Percentiles rank a stretch among this genome's conserved stretches.
These are phyloP conservation scores for Liparis tanakae DNA, from an alignment of 2,797 vertebrate species.

Conservation along the genomic window DNA sequence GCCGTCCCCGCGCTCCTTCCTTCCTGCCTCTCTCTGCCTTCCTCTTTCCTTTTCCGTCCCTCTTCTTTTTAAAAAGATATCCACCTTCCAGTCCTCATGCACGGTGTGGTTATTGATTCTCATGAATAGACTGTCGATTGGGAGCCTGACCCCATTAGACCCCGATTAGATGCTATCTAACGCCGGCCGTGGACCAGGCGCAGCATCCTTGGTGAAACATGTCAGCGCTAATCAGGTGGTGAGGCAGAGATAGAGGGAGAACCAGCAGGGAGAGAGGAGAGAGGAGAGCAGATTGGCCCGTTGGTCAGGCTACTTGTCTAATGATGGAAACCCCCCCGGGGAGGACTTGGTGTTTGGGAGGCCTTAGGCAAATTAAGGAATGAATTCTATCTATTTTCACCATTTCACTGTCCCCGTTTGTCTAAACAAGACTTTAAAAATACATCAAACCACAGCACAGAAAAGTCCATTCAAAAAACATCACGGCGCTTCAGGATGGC, in stretches of 20 bases:
- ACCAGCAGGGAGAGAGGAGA: constrained; percentile 13
- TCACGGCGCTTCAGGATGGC: not conserved
- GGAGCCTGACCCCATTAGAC: constrained; percentile 81
- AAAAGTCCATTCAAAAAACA: not conserved
- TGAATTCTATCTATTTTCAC: constrained; percentile 6
- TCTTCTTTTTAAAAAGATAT: constrained; percentile 41
- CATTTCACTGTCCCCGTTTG: not conserved
- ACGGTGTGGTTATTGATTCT: constrained; percentile 77
- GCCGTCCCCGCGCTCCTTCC: constrained; percentile 54
- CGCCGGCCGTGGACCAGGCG: constrained; percentile 70
- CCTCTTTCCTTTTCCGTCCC: constrained; percentile 26
- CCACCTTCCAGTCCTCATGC: constrained; percentile 58
- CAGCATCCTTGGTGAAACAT: constrained; percentile 69
- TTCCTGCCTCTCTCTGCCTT: constrained; percentile 39
- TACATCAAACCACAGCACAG: not conserved
- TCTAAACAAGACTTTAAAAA: not conserved
- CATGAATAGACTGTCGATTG: constrained; percentile 79
- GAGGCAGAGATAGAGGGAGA: constrained; percentile 39
- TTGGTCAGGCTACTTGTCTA: constrained; percentile 24
- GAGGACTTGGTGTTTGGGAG: constrained; percentile 14
- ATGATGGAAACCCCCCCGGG: constrained; percentile 21
- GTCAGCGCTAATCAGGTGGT: constrained; percentile 68
- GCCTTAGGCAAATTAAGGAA: constrained; percentile 15
- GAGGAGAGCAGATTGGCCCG: constrained; percentile 1
- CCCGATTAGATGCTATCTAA: constrained; percentile 69